Evolutionary conservation across 2,797 vertebrate species (phyloP).

Genomic region (Benthosema pterotum): DNA sequence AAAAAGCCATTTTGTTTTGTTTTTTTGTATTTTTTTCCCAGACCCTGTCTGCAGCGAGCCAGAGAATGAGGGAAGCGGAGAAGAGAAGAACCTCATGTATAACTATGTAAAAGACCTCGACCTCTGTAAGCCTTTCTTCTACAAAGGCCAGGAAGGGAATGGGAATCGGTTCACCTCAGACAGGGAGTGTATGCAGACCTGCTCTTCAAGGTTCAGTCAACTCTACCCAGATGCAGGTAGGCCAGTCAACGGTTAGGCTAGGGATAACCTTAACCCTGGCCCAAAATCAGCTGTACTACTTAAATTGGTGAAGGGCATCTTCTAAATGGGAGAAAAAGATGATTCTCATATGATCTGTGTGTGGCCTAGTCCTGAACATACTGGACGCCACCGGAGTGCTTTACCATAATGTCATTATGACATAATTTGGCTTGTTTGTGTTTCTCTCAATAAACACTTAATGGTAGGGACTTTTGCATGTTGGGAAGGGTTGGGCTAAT

Average conservation of each 20-base stretch:
- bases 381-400: too few relatives aligned
- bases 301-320: not conserved
- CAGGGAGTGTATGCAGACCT: conserved; percentile 22
- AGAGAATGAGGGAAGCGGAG: conserved; percentile 14
- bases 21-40: too few relatives aligned
- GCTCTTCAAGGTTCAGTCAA: not conserved
- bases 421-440: too few relatives aligned
- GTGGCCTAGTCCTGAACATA: too few relatives aligned
- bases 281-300: not conserved
- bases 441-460: not conserved
- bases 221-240: conserved; percentile 45
- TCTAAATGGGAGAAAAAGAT: not conserved
- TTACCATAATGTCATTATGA: not conserved
- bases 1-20: too few relatives aligned
- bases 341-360: too few relatives aligned
- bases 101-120: not conserved
- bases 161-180: conserved; percentile 31
- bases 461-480: not conserved
- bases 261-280: too few relatives aligned
- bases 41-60: conserved; percentile 9
- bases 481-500: not conserved
- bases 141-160: conserved; percentile 38
- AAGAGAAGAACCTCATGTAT: conserved; percentile 5
- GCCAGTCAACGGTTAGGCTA: not conserved
- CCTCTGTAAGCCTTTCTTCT: conserved; percentile 34